Evolutionary conservation across 2,113 vertebrate genomes (phyloP), one percentile per base, ranked within the genome.

Genomic region (Verasper variegatus): DNA sequence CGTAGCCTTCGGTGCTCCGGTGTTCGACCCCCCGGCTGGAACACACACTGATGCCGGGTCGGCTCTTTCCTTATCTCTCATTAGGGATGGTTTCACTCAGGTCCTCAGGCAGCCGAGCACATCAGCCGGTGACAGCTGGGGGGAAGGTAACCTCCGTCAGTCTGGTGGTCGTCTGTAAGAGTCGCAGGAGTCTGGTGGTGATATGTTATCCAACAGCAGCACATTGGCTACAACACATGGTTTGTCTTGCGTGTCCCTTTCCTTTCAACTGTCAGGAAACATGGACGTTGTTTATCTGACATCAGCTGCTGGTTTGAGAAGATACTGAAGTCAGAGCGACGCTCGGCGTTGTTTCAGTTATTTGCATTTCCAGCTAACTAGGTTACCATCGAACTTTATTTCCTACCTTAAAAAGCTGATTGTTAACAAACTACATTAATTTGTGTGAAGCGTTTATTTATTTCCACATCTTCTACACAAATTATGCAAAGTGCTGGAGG

Each of bases 51-150:
- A 20, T 20, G 40, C 37, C 47, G 3, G 47, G 47, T 47, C 37
- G 12, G n/a, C 65, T 62, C 57, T 13, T 56, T 59, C 35, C 72
- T 78, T 76, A 80, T 83, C 77, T 74, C 77, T 78, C 81, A 71
- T 83, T 74, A 80, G 76, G 65, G 63, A 31, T 5, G 71, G 71
- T 60, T 72, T 63, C 67, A 56, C 56, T 80, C 31, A 23, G 42
- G 67, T 72, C 68, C 51, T 37, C 67, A 40, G 60, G 49, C 68
- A 74, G 74, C 69, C 60, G 18, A 71, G 74, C 68, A 64, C 67
- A 42, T 72, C 71, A 61, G 70, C 73, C 80, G 3, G 15, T 55
- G 76, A 66, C 82, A 31, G 73, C 61, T 51, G 52, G 68, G 65
- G 62, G 69, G 55, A 14, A 56, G 55, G 59, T 59, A 71, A 71